phyloP scores from a whole-genome alignment of 2,113 vertebrate species.

The Murina feae region DNA sequence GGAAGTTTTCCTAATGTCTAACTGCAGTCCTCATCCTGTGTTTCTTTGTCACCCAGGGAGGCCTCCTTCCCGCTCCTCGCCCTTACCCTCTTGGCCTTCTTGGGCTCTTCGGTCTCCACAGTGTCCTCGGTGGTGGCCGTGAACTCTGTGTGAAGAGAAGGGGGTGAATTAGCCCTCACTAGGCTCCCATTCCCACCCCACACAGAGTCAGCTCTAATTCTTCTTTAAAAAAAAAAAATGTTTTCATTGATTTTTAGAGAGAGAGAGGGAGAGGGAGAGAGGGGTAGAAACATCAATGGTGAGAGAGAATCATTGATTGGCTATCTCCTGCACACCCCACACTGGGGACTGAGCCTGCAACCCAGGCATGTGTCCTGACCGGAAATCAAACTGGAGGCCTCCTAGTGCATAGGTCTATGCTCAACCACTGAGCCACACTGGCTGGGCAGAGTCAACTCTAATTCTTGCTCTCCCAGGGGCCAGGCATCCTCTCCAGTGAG shows the following conservation, averaged over 20 bases:
- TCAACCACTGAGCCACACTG: too few relatives aligned
- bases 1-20: background rate
- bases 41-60: background rate
- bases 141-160: constrained; percentile 62
- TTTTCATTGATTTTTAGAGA: too few relatives aligned
- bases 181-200: background rate
- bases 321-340: too few relatives aligned
- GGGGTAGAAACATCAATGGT: too few relatives aligned
- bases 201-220: background rate
- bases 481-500: background rate
- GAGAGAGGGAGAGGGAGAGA: too few relatives aligned
- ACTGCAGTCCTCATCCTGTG: background rate
- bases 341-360: too few relatives aligned
- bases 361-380: too few relatives aligned
- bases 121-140: fast-evolving
- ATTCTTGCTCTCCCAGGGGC: background rate
- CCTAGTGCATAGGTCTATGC: too few relatives aligned
- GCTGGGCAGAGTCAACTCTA: background rate
- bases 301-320: too few relatives aligned
- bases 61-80: background rate
- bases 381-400: too few relatives aligned
- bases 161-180: background rate
- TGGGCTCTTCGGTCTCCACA: background rate
- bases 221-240: too few relatives aligned
- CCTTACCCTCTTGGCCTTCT: constrained; percentile 80